These are phyloP conservation scores for Drosophila borborema DNA, from an alignment of 2,888 invertebrate genomes.

Conservation along the genomic window DNA sequence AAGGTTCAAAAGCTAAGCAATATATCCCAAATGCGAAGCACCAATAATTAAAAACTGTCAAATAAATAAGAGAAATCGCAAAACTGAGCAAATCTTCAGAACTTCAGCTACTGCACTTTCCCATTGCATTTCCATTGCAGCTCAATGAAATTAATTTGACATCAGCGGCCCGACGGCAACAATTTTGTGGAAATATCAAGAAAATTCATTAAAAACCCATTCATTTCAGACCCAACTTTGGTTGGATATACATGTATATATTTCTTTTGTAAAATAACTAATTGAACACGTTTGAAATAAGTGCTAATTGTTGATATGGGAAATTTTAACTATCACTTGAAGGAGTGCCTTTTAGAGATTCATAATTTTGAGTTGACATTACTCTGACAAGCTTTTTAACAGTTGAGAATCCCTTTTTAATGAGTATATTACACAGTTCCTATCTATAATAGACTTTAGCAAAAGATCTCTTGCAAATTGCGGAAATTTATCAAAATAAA, in stretches of 20 bases:
- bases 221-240: neutral
- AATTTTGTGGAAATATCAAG: neutral
- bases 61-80: conserved; percentile 31
- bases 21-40: conserved; percentile 1
- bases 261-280: neutral
- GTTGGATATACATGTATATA: too few species aligned
- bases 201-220: neutral
- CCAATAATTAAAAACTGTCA: conserved; percentile 46
- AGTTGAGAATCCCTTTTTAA: too few species aligned
- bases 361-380: neutral
- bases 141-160: conserved; percentile 22
- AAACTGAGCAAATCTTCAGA: neutral
- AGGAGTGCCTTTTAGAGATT: neutral
- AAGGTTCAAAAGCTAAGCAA: neutral
- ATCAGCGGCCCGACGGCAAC: conserved; percentile 1
- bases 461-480: too few species aligned
- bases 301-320: neutral
- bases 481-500: too few species aligned
- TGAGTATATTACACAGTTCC: too few species aligned
- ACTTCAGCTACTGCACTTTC: conserved; percentile 25
- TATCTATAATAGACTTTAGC: too few species aligned
- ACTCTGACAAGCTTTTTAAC: too few species aligned
- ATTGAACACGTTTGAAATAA: neutral
- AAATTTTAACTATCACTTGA: neutral
- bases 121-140: conserved; percentile 14